phyloP scores from a whole-genome alignment of 2,888 invertebrate genomes.

The Tineola bisselliella region DNA sequence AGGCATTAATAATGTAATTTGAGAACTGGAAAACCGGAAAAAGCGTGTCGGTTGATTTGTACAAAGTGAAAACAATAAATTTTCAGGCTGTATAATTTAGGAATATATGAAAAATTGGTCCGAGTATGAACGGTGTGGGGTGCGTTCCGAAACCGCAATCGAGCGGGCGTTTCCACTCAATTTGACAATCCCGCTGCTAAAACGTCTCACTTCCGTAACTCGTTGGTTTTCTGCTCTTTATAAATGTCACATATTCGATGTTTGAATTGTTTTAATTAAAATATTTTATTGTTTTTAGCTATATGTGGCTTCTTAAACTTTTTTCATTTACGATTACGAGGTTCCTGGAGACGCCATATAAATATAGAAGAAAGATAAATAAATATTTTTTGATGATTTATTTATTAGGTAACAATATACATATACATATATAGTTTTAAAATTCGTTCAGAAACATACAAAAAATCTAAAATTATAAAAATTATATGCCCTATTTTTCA shows the following conservation, averaged over 20 bases:
- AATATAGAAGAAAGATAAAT: too few relatives aligned
- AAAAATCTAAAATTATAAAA: too few relatives aligned
- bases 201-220: neutral
- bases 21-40: neutral
- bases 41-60: neutral
- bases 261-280: neutral
- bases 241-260: neutral
- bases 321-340: too few relatives aligned
- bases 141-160: neutral
- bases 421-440: too few relatives aligned
- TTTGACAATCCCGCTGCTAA: neutral
- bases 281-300: too few relatives aligned
- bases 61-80: constrained; percentile 8
- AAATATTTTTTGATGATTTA: too few relatives aligned
- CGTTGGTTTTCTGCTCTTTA: neutral
- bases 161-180: neutral
- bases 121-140: neutral
- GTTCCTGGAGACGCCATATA: too few relatives aligned
- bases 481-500: too few relatives aligned
- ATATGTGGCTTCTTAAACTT: too few relatives aligned
- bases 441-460: too few relatives aligned
- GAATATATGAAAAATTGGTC: neutral
- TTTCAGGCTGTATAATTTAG: neutral
- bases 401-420: too few relatives aligned
- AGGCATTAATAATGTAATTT: too few relatives aligned